phyloP scores from a whole-genome alignment of 2,113 vertebrate genomes.

The Callionymus lyra region DNA sequence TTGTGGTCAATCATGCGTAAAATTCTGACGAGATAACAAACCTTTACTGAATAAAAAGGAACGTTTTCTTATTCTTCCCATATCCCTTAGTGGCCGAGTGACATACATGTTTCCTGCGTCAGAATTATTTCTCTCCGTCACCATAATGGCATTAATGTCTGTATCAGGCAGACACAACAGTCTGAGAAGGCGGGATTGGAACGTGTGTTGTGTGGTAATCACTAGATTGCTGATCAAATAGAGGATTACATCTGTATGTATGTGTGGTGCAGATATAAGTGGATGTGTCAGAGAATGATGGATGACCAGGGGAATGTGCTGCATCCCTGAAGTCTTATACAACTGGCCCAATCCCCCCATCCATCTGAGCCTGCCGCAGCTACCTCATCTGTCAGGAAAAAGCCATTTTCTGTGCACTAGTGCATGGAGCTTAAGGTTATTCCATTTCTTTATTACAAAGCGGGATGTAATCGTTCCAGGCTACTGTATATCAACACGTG shows the following conservation, averaged over 20 bases:
- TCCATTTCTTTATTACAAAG: slow-evolving; percentile 41
- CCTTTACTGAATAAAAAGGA: too few relatives aligned
- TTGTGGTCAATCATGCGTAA: too few relatives aligned
- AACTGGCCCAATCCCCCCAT: slow-evolving; percentile 42
- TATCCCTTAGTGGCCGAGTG: too few relatives aligned
- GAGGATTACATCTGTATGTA: slow-evolving; percentile 52
- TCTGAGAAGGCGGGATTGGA: not conserved
- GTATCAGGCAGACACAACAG: not conserved
- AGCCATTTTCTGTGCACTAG: slow-evolving; percentile 47
- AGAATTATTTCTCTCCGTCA: too few relatives aligned
- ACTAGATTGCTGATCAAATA: slow-evolving; percentile 36
- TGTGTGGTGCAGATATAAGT: slow-evolving; percentile 47
- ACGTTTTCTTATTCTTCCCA: too few relatives aligned
- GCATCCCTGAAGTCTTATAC: slow-evolving; percentile 54
- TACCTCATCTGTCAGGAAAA: slow-evolving; percentile 57
- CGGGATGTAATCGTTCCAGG: slow-evolving; percentile 9
- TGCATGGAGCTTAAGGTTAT: slow-evolving; percentile 45
- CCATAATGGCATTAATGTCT: not conserved
- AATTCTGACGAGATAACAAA: too few relatives aligned
- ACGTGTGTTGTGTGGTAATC: slow-evolving; percentile 18
- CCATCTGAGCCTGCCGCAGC: slow-evolving; percentile 40
- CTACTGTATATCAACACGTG: slow-evolving; percentile 4
- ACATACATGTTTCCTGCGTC: too few relatives aligned
- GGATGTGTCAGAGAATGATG: slow-evolving; percentile 60
- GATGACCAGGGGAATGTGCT: slow-evolving; percentile 56